Conservation (phyloP, 2,113 vertebrate genomes). For the Ochotona curzoniae region DNA sequence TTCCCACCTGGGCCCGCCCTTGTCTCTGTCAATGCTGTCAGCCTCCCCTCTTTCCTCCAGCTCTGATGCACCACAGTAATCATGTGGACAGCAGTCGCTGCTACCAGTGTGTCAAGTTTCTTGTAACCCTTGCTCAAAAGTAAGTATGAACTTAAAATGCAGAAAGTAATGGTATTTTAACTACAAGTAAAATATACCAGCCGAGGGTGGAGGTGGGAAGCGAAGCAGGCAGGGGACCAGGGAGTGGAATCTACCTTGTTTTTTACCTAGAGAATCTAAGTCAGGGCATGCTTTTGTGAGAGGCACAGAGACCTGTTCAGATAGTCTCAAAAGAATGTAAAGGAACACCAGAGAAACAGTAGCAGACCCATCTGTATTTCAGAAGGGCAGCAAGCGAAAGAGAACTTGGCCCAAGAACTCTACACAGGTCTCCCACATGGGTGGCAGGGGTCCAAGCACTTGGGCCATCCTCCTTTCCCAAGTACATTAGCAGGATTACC, state of each 20-base stretch:
- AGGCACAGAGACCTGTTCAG: background rate
- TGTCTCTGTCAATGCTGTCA: background rate
- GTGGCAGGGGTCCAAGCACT: background rate
- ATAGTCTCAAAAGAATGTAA: background rate
- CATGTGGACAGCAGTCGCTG: conserved; percentile 98
- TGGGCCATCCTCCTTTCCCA: too few species aligned
- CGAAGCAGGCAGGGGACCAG: too few species aligned
- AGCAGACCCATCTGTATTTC: background rate
- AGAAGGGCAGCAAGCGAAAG: background rate
- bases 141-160: conserved; percentile 85
- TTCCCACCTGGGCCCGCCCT: background rate
- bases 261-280: background rate
- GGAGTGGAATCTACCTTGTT: background rate
- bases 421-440: too few species aligned
- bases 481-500: too few species aligned
- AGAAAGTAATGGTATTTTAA: background rate
- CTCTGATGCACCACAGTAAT: conserved; percentile 99
- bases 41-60: conserved; percentile 82
- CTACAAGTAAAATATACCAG: background rate
- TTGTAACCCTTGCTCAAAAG: conserved; percentile 98
- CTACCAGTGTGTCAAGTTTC: conserved; percentile 99
- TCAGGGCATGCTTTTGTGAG: background rate
- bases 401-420: background rate
- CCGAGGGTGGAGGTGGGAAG: too few species aligned
- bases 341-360: background rate